These are phyloP conservation scores for Exaiptasia diaphana DNA, from an alignment of 64 coral and sea anemone species.

Conservation along the genomic window DNA sequence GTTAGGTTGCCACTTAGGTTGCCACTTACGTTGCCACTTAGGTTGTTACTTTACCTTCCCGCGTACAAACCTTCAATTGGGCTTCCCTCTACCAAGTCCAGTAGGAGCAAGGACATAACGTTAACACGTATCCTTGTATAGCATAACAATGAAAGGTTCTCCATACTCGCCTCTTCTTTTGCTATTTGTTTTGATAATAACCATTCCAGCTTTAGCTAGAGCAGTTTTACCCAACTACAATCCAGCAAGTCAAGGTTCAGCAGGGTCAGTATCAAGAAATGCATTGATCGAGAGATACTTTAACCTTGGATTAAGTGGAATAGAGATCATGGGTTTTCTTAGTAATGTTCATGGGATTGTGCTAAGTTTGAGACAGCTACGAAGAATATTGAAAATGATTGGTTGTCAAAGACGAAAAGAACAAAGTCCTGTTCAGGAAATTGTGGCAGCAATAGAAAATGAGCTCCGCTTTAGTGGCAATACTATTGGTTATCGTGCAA, in stretches of 20 bases:
- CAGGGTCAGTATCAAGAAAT: background rate
- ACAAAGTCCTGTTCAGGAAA: background rate
- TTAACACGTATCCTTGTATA: background rate
- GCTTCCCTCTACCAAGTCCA: no score
- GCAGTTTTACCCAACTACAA: background rate
- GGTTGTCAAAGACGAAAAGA: slow-evolving; percentile 5
- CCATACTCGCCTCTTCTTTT: background rate
- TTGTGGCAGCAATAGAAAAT: background rate
- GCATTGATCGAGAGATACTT: slow-evolving; percentile 10
- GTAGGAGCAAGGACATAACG: no score
- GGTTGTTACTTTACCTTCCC: no score
- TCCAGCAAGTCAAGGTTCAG: background rate
- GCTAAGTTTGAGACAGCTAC: slow-evolving; percentile 2
- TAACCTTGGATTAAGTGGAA: slow-evolving; percentile 24
- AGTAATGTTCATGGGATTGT: slow-evolving; percentile 24
- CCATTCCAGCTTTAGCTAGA: background rate
- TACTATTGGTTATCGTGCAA: background rate
- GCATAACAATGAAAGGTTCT: background rate
- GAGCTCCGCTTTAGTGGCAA: slow-evolving; percentile 1
- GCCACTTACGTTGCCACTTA: no score
- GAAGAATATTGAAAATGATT: background rate
- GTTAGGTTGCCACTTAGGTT: no score
- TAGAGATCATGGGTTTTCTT: slow-evolving; percentile 53
- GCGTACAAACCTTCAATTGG: no score
- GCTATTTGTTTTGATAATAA: background rate